Percentiles rank a stretch among this genome's conserved stretches.
Evolutionary conservation across 2,797 vertebrate species (phyloP).

Genomic region (Ctenopoma kingsleyae): DNA sequence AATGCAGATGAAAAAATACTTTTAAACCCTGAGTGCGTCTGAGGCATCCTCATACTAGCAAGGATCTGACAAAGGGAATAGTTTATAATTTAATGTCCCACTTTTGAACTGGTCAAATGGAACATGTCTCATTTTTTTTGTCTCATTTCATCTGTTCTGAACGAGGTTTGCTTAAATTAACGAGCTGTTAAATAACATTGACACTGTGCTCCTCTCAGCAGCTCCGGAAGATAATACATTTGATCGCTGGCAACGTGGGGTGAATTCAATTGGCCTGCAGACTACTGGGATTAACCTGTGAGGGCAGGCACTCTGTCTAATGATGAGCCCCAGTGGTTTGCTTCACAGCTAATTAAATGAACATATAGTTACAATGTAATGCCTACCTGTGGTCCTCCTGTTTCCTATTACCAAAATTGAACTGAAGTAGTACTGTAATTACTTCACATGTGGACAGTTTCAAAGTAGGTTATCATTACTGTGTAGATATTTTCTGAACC

Average conservation of each 20-base stretch:
- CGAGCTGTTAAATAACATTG: slow-evolving; percentile 55
- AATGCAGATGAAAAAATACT: background rate
- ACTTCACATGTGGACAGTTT: slow-evolving; percentile 8
- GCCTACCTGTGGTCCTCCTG: slow-evolving; percentile 30
- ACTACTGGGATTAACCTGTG: slow-evolving; percentile 46
- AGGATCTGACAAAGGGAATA: slow-evolving; percentile 17
- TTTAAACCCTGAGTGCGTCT: too few relatives aligned
- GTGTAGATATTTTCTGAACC: background rate
- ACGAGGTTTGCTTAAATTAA: slow-evolving; percentile 47
- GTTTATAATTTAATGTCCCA: slow-evolving; percentile 33
- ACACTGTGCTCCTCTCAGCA: slow-evolving; percentile 35
- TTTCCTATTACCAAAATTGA: slow-evolving; percentile 20
- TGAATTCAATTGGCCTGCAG: slow-evolving; percentile 48
- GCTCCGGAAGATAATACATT: slow-evolving; percentile 34
- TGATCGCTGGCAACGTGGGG: slow-evolving; percentile 9
- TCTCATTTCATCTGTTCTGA: slow-evolving; percentile 25
- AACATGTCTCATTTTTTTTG: slow-evolving; percentile 36
- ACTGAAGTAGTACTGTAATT: slow-evolving; percentile 8
- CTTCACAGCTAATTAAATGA: slow-evolving; percentile 58
- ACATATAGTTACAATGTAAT: slow-evolving; percentile 27
- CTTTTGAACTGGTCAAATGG: slow-evolving; percentile 33
- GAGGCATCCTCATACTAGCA: background rate
- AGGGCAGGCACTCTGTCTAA: slow-evolving; percentile 44
- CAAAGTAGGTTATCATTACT: background rate
- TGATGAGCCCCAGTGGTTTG: slow-evolving; percentile 45